Conservation (phyloP, 2,797 vertebrate genomes). For the Thripadectes ignobilis region DNA sequence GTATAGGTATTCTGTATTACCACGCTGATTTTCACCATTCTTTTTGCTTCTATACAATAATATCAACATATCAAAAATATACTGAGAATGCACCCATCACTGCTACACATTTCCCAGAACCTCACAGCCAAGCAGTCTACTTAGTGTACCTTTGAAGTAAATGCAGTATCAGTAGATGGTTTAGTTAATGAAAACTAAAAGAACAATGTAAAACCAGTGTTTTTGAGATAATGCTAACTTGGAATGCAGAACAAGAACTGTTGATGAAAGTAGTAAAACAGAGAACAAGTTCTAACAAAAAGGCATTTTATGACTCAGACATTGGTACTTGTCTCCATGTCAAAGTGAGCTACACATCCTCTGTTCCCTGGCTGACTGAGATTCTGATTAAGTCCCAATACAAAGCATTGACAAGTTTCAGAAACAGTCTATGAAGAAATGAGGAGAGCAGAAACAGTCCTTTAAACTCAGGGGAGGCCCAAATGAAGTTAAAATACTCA, state of each 20-base stretch:
- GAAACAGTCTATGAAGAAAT: neutral
- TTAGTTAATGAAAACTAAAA: neutral
- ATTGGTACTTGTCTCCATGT: neutral
- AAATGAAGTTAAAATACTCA: neutral
- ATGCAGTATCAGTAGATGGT: neutral
- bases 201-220: neutral
- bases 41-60: neutral
- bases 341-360: neutral
- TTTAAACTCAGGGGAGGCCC: neutral
- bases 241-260: neutral
- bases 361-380: neutral
- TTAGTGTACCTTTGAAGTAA: neutral
- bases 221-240: neutral
- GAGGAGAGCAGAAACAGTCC: neutral
- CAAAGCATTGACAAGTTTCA: neutral
- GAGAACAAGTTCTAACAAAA: neutral
- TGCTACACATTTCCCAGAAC: neutral
- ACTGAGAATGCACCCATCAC: neutral
- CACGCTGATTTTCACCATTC: neutral
- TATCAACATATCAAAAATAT: neutral
- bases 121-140: neutral
- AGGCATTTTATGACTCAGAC: neutral
- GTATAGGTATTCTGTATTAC: neutral
- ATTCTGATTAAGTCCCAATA: neutral
- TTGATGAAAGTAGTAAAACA: neutral